Base-by-base conservation (phyloP, 2,113 vertebrate genomes). In the Sebastes schlegelii region DNA sequence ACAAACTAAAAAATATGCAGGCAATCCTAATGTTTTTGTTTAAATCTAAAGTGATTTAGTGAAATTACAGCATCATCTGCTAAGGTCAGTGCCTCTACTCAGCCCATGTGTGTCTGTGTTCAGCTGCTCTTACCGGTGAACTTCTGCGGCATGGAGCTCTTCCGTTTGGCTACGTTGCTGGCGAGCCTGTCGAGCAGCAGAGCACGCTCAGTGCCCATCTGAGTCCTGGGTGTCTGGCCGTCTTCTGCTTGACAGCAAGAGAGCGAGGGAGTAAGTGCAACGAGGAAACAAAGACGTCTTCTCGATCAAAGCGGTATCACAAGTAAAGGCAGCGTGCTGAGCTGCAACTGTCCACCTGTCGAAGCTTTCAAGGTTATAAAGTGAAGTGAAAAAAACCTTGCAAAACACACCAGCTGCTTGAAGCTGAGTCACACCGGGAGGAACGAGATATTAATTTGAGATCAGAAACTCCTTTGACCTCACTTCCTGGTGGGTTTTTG, bases 101-200 rank as follows among this genome's bases (percentile, higher is more conserved):
- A 58, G 0, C 8, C 16, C 2, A 13, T 9, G 10, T 0, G 1
- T 72, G 19, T 68, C 13, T 55, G 45, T 52, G 43, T 52, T 46
- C 16, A 14, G 69, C 14, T 57, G 43, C 88, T 94, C 97, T 97
- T 97, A 98, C 97, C 97, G 46, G 97, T 97, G 90, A 98, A 98
- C 94, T 98, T 98, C 93, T 98, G 97, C 45, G 97, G 97, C 97
- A 99, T 98, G 34, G 97, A 97, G 90, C 97, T 98, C 96, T 99
- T 99, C 86, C 97, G 93, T 88, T 97, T 98, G 93, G 97, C 97
- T 58, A 99, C 97, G 88, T 98, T 99, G 96, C 96, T 99, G 11
- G 97, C 97, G 85, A 98, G 95, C 92, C 97, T 95, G 95, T 99
- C 97, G 91, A 99, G 96, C 69, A 99, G 95, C 91, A 98, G 92